Evolutionary conservation across 1,140 invertebrate species (phyloP).

Genomic region (Pseudobourletiella spinata): DNA sequence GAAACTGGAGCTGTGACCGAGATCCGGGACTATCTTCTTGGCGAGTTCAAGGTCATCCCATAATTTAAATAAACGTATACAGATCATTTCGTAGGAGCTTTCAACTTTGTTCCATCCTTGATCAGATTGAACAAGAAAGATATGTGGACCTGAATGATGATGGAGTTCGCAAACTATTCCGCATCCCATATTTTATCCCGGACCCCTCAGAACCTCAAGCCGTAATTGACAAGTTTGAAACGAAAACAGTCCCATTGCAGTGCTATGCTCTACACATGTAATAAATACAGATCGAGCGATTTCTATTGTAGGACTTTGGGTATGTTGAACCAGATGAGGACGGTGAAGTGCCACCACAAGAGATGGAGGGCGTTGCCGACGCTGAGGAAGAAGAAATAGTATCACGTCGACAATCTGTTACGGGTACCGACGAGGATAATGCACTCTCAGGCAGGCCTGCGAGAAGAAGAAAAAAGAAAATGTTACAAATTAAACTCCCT

Average conservation of each 20-base stretch:
- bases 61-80: background rate
- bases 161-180: slow-evolving; percentile 24
- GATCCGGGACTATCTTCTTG: slow-evolving; percentile 27
- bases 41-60: slow-evolving; percentile 24
- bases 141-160: slow-evolving; percentile 25
- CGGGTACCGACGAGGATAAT: background rate
- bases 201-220: too few species aligned
- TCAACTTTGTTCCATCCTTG: background rate
- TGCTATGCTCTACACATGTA: too few species aligned
- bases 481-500: slow-evolving; percentile 17
- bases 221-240: too few species aligned
- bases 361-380: background rate
- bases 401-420: background rate
- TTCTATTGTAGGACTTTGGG: slow-evolving; percentile 1
- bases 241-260: too few species aligned
- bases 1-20: slow-evolving; percentile 34
- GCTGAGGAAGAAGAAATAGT: background rate
- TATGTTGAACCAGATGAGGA: background rate
- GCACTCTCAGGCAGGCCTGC: background rate
- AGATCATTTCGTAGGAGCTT: background rate
- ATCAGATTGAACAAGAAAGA: slow-evolving; percentile 25
- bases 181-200: slow-evolving; percentile 29
- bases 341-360: background rate
- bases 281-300: too few species aligned
- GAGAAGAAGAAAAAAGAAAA: slow-evolving; percentile 15